Percentiles rank a stretch among this genome's conserved stretches.
phyloP scores from a whole-genome alignment of 1,140 invertebrate genomes.

The Ostrea denselamellosa region DNA sequence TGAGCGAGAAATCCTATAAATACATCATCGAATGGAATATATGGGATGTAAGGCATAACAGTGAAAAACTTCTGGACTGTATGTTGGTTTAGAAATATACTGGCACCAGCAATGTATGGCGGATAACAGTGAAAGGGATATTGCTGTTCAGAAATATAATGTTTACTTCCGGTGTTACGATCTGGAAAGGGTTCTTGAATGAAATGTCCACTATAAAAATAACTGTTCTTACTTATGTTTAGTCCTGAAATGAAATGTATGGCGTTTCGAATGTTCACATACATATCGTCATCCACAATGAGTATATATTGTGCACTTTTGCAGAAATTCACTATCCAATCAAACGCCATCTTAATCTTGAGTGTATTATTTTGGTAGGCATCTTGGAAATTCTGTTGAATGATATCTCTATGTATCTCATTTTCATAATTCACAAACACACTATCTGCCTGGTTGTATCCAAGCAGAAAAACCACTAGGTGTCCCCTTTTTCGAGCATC shows the following conservation, averaged over 20 bases:
- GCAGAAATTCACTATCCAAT: constrained; percentile 59
- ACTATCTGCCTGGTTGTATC: constrained; percentile 22
- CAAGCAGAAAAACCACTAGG: constrained; percentile 44
- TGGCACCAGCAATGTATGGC: constrained; percentile 53
- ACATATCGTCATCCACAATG: constrained; percentile 62
- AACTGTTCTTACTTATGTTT: background rate
- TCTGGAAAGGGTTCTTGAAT: constrained; percentile 18
- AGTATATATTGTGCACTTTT: constrained; percentile 49
- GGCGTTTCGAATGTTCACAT: constrained; percentile 58
- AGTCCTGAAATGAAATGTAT: background rate
- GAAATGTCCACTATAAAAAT: constrained; percentile 42
- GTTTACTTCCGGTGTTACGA: constrained; percentile 34
- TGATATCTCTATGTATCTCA: constrained; percentile 55
- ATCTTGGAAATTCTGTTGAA: constrained; percentile 64
- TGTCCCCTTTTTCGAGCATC: background rate
- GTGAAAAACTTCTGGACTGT: constrained; percentile 39
- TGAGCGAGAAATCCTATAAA: constrained; percentile 52
- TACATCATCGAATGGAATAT: constrained; percentile 49
- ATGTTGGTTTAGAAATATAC: constrained; percentile 39
- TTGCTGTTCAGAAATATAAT: constrained; percentile 44
- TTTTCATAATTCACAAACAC: constrained; percentile 50
- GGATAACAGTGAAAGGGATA: constrained; percentile 51
- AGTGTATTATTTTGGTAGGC: constrained; percentile 56
- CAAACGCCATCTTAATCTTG: constrained; percentile 62
- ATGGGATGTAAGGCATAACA: constrained; percentile 49